These are phyloP conservation scores for Prunella himalayana DNA, from an alignment of 2,113 vertebrate species.

Conservation along the genomic window DNA sequence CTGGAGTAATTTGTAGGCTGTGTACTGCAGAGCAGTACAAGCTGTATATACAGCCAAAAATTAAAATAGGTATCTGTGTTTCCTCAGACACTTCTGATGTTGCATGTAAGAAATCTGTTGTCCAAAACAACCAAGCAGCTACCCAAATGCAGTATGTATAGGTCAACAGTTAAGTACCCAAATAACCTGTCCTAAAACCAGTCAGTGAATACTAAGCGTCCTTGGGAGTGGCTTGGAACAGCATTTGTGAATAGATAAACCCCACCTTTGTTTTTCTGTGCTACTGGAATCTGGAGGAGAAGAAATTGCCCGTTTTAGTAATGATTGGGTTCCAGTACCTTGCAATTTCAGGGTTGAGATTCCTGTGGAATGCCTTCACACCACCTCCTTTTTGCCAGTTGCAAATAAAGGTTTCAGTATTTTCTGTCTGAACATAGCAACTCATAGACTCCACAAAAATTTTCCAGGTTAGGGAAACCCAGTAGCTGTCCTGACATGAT, in stretches of 20 bases:
- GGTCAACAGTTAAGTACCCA: not conserved
- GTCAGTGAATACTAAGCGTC: not conserved
- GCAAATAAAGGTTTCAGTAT: constrained; percentile 3
- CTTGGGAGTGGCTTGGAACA: not conserved
- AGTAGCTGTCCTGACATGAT: not conserved
- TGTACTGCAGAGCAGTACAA: not conserved
- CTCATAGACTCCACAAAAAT: not conserved
- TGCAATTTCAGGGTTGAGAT: constrained; percentile 11
- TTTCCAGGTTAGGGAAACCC: not conserved
- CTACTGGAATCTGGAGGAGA: not conserved
- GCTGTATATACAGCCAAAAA: not conserved
- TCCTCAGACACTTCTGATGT: not conserved
- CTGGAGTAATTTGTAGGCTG: not conserved
- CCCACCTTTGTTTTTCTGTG: constrained; percentile 9
- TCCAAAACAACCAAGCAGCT: not conserved
- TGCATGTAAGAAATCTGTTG: not conserved
- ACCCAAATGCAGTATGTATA: not conserved
- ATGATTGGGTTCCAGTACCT: not conserved
- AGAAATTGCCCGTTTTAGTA: not conserved
- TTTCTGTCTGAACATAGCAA: not conserved
- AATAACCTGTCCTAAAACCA: constrained; percentile 5
- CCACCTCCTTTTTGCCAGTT: not conserved
- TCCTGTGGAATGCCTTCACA: not conserved
- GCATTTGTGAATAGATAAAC: not conserved
- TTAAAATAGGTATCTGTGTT: not conserved